Base-by-base conservation (phyloP, 2,797 vertebrate genomes). In the Nasua narica region DNA sequence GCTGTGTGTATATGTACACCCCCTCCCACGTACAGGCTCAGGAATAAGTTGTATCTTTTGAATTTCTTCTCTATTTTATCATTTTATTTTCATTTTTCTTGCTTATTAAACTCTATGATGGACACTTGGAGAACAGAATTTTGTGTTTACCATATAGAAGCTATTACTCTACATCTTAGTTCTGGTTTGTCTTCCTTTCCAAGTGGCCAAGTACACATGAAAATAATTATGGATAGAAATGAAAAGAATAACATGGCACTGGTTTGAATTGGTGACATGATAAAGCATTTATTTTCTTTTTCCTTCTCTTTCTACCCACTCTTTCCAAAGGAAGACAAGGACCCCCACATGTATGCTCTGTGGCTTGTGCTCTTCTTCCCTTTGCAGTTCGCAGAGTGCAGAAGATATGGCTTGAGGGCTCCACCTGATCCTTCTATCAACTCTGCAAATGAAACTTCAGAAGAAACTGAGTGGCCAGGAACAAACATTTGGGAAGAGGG, bases 1-100 rank as follows among this genome's bases (percentile, higher is more conserved):
- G 19, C 1, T 19, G 1, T 15, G 11, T 15, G 0, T 54, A 21
- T 23, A 1, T 14, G 3, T 0, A 35, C 14, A 35, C n/a, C 1
- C 1, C 23, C 15, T 84, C 14, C 0, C 0, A 2, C 1, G 15
- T 37, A 25, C 3, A 25, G 25, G 11, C 27, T 77, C 27, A 40
- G 23, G 15, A 23, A 35, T 2, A 35, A 25, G 4, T 87, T 76
- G 72, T 40, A 50, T 52, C 15, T 70, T 23, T 37, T 21, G 32
- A 15, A 65, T 83, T 89, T 70, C 21, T 35, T 58, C 79, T 85
- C 19, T 69, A 35, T 72, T 86, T 69, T 40, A 32, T 46, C 23
- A 58, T 65, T 87, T 91, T 46, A 7, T 81, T 87, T 79, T 58
- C 5, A 40, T 48, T 86, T 37, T 62, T 67, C 43, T 92, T 87